Base-by-base conservation (phyloP, 2,888 invertebrate genomes). In the Adelphocoris suturalis region DNA sequence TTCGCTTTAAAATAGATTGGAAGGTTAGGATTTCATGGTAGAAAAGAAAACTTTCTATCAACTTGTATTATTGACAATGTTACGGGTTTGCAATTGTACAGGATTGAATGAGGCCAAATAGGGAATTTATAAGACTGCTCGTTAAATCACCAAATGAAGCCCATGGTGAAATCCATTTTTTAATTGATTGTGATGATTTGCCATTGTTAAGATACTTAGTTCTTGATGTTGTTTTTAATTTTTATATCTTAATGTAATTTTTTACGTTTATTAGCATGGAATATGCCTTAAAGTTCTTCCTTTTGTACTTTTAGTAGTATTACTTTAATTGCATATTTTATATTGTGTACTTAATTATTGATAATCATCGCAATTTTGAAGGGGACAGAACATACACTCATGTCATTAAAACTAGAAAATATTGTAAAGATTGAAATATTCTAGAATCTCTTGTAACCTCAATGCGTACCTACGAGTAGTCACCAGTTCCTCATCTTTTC, bases 51-150 rank as follows among this genome's bases (percentile, higher is more conserved):
- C 37, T 37, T 37, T 37, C 37, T 37, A 37, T 7, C 7, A 37
- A 37, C 37, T 37, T 37, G 37, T 37, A 37, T 37, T 37, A 37
- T 37, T 37, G 37, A 37, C 68, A 9, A 23, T 68, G 4, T 68
- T 68, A 68, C 68, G 23, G 68, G 68, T 68, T 68, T 5, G 23
- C 68, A 3, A 68, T 19, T 68, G 27, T 23, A 68, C 68, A 68
- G 68, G 68, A 68, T 68, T 68, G 23, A 23, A 23, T 68, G 78
- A 78, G 78, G 78, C 78, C 78, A 78, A 78, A 78, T 46, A 46
- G 37, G 78, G 47, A 78, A 78, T 78, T 78, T 47, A 78, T 78
- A 78, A 78, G 78, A 78, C 78, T 78, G 78, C 47, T 78, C 16
- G 78, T 78, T 46, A 61, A 61, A 61, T 61, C 16, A 61, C 61